Conservation (phyloP, 2,888 invertebrate species). For the Muschampia plurimacula region DNA sequence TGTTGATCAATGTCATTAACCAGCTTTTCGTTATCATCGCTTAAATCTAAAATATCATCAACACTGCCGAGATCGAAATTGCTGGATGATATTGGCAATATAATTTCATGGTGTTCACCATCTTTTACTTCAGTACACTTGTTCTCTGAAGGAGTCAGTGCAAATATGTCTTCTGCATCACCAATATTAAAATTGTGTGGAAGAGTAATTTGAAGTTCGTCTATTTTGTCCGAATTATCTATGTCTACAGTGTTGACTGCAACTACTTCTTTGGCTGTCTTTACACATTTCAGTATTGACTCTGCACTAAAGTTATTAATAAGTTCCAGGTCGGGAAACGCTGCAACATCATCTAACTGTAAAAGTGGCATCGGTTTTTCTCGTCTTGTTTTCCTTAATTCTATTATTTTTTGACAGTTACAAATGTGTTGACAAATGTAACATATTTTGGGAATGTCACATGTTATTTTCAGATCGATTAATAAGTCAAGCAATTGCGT, state of each 20-base stretch:
- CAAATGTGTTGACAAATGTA: slow-evolving; percentile 75
- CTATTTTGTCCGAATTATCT: background rate
- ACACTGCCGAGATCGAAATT: slow-evolving; percentile 76
- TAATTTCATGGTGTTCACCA: slow-evolving; percentile 43
- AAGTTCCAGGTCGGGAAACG: slow-evolving; percentile 66
- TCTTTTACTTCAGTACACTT: slow-evolving; percentile 45
- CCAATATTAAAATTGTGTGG: slow-evolving; percentile 70
- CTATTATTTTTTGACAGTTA: slow-evolving; percentile 65
- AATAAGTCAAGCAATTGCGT: slow-evolving; percentile 70
- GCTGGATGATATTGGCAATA: slow-evolving; percentile 59
- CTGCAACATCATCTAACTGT: slow-evolving; percentile 54
- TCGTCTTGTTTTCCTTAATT: slow-evolving; percentile 48
- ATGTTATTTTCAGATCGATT: slow-evolving; percentile 77
- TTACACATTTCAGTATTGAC: slow-evolving; percentile 47
- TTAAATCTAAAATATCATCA: slow-evolving; percentile 78
- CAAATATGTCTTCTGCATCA: slow-evolving; percentile 72
- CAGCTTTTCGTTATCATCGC: slow-evolving; percentile 56
- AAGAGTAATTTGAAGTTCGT: slow-evolving; percentile 3
- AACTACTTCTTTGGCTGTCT: background rate
- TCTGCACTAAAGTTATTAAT: slow-evolving; percentile 66
- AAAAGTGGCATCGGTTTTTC: slow-evolving; percentile 44
- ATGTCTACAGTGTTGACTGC: background rate
- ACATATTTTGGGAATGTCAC: slow-evolving; percentile 61
- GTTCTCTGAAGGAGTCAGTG: slow-evolving; percentile 58
- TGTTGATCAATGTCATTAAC: background rate